Base-by-base conservation (phyloP, 2,888 invertebrate species). In the Drosophila pseudotalamancana region DNA sequence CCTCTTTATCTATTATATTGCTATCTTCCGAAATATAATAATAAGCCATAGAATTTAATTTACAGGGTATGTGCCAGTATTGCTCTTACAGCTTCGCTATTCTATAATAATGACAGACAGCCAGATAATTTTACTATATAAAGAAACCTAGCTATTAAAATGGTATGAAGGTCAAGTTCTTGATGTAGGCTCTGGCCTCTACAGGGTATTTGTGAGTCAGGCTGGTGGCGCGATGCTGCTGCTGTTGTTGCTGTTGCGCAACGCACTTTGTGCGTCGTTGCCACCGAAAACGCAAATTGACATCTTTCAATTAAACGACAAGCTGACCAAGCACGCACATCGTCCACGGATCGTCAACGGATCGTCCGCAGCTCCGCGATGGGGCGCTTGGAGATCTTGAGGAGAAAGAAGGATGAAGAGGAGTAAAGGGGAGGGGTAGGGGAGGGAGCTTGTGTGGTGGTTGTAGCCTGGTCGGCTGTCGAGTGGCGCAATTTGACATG, bases 271-370 rank as follows among this genome's bases (percentile, higher is more conserved):
- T 85, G 80, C 76, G 77, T 86, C 72, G 81, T 68, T 70, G 77
- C 69, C 65, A 68, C 65, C 51, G 60, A 16, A 69, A 76, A 75
- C 75, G 84, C 87, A 87, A 87, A 87, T 84, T 84, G 82, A 82
- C 82, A 84, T 82, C 87, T 84, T 82, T 82, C 85, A 82, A 84
- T 82, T 87, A 82, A 81, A 85, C 65, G 73, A 64, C 83, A 74
- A 80, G 46, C 42, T 64, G 71, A 55, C 39, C 63, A 45, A 54
- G 69, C 72, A 76, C 76, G 82, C 85, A 80, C 85, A 68, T 54
- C 51, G 76, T 32, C 25, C 37, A 34, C 68, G 54, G 55, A 55
- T 54, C 51, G 76, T 32, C 25, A 29, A 34, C 68, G 54, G 55
- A 55, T 45, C 50, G 46, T 43, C 27, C 19, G 23, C 25, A 34